Evolutionary conservation across 2,113 vertebrate genomes (phyloP), one percentile per base, ranked within the genome.

Genomic region (Hydropotes inermis): DNA sequence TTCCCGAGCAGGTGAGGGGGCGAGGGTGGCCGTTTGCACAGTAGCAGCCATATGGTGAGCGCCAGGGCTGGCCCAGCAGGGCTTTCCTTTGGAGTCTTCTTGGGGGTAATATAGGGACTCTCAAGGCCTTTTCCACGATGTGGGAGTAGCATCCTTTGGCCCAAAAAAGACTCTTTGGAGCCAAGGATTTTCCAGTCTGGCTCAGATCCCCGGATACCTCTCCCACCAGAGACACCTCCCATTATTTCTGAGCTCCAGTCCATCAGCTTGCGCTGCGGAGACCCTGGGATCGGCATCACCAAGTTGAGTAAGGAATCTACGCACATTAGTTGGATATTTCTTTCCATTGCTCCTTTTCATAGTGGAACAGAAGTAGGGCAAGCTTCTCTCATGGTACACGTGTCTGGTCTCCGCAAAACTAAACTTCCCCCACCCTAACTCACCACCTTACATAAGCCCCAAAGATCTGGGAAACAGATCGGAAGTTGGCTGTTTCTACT

Each of bases 211-310:
- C 54, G 58, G 79, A n/a, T 30, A 36, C 16, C 6, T 47, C 43
- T 74, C 87, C n/a, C 30, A 30, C 0, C 36, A 61, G 54, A 58
- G 67, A 88, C 17, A 36, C 6, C n/a, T 14, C 12, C 23, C 12
- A 14, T 12, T 33, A 50, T 21, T 55, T 43, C 13, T 7, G 39
- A 6, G 45, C 19, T 52, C 7, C 21, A 7, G 8, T 50, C 30
- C 45, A 5, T 2, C 2, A 12, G 1, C 21, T 2, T 23, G 33
- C 27, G 17, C 27, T 27, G 5, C 1, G 33, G 33, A 58, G 54
- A 19, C 5, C 19, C 47, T 5, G 2, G 17, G 8, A 14, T 21
- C 12, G 2, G 5, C 0, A 27, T 6, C 19, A 78, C 47, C 12
- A 11, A 30, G 23, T 0, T 21, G n/a, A 88, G 52, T 25, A 33